These are phyloP conservation scores for Threskiornis aethiopicus DNA, from an alignment of 2,797 vertebrate genomes.

Conservation along the genomic window DNA sequence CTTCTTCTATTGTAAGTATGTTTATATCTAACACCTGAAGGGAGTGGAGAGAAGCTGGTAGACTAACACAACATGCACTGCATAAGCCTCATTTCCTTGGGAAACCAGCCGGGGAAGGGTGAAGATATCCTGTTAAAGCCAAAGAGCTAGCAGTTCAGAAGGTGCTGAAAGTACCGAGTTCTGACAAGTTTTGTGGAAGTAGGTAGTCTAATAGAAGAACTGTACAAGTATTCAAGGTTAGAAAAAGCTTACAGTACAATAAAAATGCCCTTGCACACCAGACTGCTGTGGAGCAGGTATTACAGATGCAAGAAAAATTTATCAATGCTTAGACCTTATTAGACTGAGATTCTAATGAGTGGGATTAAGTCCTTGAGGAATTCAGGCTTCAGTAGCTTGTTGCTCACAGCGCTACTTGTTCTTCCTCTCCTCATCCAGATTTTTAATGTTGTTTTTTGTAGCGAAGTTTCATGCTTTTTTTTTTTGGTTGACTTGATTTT, in stretches of 20 bases:
- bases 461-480: background rate
- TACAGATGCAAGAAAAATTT: background rate
- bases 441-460: background rate
- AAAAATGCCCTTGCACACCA: background rate
- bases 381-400: background rate
- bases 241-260: background rate
- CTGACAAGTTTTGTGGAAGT: background rate
- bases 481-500: background rate
- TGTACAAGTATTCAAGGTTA: background rate
- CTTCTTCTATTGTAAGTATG: background rate
- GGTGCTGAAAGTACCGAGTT: background rate
- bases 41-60: background rate
- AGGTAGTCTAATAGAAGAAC: background rate
- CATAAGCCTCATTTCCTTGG: background rate
- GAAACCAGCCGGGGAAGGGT: background rate
- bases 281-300: background rate
- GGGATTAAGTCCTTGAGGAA: background rate
- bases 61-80: background rate
- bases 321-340: background rate
- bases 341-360: background rate
- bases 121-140: background rate
- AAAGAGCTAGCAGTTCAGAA: background rate
- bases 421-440: background rate
- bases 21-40: background rate
- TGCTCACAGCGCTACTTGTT: background rate